Evolutionary conservation across 2,113 vertebrate species (phyloP).

Genomic region (Myodes glareolus): DNA sequence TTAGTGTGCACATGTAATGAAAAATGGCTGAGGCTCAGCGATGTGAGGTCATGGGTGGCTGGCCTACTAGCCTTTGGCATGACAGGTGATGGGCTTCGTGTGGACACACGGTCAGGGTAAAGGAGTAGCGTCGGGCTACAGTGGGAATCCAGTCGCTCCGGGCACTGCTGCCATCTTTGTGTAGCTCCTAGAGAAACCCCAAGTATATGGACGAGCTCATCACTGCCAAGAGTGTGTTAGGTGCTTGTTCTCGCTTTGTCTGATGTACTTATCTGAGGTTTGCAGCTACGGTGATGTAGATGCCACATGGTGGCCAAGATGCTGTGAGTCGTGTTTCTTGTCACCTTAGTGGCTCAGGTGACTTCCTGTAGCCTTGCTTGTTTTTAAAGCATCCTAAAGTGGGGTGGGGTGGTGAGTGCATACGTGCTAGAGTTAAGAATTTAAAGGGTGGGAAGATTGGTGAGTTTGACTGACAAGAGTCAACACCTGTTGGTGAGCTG

Average conservation of each 20-base stretch:
- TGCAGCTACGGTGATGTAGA: neutral
- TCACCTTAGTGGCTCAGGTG: accelerated
- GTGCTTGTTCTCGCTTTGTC: neutral
- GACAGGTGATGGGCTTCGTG: neutral
- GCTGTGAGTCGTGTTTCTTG: neutral
- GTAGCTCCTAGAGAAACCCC: neutral
- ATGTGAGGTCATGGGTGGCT: neutral
- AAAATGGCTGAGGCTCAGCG: neutral
- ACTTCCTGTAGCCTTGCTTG: neutral
- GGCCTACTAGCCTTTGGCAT: neutral
- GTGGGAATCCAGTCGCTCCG: no score
- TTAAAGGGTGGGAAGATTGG: accelerated
- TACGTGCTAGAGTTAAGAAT: neutral
- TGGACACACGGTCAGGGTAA: no score
- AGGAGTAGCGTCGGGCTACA: neutral
- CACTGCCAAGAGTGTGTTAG: neutral
- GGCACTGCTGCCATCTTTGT: neutral
- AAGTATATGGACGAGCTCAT: no score
- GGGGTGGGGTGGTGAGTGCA: accelerated
- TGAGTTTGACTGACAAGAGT: accelerated
- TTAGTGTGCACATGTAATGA: neutral
- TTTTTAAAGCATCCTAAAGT: neutral
- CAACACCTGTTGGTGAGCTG: accelerated
- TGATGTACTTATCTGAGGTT: neutral
- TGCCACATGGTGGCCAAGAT: neutral